Conservation (phyloP, 2,797 vertebrate genomes). For the Gadopsis marmoratus region DNA sequence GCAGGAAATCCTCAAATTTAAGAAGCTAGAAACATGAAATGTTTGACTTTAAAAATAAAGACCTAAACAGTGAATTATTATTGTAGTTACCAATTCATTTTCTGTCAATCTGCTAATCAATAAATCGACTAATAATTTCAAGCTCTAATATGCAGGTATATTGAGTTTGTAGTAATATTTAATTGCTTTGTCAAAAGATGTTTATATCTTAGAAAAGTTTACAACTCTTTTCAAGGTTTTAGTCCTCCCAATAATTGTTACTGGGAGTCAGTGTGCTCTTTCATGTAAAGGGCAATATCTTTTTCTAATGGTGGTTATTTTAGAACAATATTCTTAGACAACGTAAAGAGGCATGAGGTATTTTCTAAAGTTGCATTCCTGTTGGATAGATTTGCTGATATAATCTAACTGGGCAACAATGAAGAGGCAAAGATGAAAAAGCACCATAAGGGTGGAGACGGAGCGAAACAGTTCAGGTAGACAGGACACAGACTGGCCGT, state of each 20-base stretch:
- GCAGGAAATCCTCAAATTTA: neutral
- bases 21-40: neutral
- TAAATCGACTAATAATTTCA: neutral
- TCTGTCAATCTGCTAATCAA: neutral
- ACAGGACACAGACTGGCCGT: neutral
- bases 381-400: neutral
- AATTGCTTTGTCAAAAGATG: neutral
- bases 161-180: neutral
- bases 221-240: neutral
- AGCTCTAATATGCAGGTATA: neutral
- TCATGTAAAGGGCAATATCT: neutral
- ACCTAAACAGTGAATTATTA: neutral
- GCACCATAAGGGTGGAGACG: neutral
- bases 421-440: neutral
- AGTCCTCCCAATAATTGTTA: neutral
- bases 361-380: neutral
- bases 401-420: neutral
- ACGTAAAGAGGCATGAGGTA: neutral
- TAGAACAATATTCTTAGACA: neutral
- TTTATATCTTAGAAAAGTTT: neutral
- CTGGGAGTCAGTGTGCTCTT: neutral
- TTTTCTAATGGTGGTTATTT: neutral
- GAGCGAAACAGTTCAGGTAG: neutral
- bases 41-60: neutral
- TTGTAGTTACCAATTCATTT: rapidly evolving